Evolutionary conservation across 2,113 vertebrate genomes (phyloP).

Genomic region (Lophotis ruficrista): DNA sequence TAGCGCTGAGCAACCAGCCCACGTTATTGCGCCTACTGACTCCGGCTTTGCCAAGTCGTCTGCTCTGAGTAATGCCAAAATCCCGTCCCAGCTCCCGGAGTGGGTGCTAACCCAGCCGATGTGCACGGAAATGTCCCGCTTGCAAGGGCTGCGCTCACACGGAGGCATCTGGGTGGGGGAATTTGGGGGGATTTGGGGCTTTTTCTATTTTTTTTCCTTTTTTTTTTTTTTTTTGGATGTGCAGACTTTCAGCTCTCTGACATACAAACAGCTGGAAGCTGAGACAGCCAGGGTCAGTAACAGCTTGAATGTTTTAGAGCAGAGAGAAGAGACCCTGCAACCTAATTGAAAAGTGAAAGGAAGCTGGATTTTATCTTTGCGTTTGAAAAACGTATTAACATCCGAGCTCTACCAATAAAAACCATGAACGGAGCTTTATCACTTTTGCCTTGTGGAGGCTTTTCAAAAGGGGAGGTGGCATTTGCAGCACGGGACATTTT

Average conservation of each 20-base stretch:
- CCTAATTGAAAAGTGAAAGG: not conserved
- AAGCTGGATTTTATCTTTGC: not conserved
- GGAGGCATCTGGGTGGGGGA: not conserved
- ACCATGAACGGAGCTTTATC: not conserved
- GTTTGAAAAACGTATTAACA: not conserved
- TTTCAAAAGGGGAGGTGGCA: not conserved
- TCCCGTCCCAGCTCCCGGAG: too few relatives aligned
- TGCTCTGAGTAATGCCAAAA: too few relatives aligned
- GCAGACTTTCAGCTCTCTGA: not conserved
- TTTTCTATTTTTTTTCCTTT: not conserved
- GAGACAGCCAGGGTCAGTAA: not conserved
- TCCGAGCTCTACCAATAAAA: not conserved
- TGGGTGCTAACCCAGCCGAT: not conserved
- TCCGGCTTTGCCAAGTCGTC: not conserved
- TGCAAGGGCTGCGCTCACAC: not conserved
- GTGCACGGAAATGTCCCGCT: not conserved
- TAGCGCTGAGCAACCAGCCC: not conserved
- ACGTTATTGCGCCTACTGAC: not conserved
- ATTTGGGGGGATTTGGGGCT: accelerated
- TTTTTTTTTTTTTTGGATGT: not conserved
- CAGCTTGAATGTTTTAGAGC: not conserved
- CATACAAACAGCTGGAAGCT: not conserved
- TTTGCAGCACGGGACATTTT: accelerated
- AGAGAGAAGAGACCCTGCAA: not conserved
- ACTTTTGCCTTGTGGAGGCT: not conserved